Conservation (phyloP, 2,888 invertebrate species). For the Zele albiditarsus region DNA sequence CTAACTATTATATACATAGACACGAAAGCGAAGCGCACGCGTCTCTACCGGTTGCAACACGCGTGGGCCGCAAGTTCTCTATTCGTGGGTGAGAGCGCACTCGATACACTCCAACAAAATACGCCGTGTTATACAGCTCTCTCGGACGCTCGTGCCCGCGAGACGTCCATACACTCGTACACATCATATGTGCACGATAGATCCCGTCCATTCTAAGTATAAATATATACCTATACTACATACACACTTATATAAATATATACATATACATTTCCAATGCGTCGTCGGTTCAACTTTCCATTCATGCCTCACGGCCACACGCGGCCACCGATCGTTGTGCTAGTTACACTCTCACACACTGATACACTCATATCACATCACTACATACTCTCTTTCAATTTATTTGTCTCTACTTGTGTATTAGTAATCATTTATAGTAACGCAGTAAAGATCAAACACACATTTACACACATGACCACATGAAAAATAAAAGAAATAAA, state of each 20-base stretch:
- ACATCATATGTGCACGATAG: constrained; percentile 28
- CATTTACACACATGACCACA: background rate
- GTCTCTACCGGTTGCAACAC: constrained; percentile 37
- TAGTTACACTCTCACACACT: constrained; percentile 35
- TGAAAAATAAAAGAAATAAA: constrained; percentile 6
- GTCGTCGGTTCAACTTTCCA: constrained; percentile 48
- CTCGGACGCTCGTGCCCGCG: constrained; percentile 4
- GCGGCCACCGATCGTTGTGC: constrained; percentile 32
- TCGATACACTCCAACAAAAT: constrained; percentile 42
- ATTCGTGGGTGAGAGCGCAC: constrained; percentile 45
- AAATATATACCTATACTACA: constrained; percentile 6
- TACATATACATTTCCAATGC: constrained; percentile 22
- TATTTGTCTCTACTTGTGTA: background rate
- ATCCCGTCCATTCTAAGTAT: constrained; percentile 13
- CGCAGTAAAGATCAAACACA: background rate
- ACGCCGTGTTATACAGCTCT: constrained; percentile 28
- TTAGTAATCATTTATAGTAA: constrained; percentile 7
- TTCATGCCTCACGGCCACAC: constrained; percentile 50
- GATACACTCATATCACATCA: constrained; percentile 14
- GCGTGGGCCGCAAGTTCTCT: constrained; percentile 39
- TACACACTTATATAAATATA: background rate
- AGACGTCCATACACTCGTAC: constrained; percentile 8
- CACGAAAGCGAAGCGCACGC: background rate
- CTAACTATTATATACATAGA: background rate
- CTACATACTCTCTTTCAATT: background rate